These are phyloP conservation scores for Drosophila arawakana DNA, from an alignment of 1,140 invertebrate species.

Conservation along the genomic window DNA sequence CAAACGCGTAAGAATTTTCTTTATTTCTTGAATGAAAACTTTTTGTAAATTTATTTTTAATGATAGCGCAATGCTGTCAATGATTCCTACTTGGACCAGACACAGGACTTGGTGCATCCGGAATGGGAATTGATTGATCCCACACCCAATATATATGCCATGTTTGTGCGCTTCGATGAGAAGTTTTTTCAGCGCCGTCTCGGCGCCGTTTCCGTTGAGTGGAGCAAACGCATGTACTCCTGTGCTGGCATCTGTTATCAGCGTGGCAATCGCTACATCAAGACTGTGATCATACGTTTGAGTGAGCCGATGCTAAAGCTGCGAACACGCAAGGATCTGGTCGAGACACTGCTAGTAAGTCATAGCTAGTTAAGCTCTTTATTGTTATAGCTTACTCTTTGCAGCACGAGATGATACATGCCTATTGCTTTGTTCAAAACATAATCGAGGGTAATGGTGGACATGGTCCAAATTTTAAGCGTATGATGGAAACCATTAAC, in stretches of 20 bases:
- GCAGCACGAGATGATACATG: conserved; percentile 99
- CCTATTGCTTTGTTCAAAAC: conserved; percentile 95
- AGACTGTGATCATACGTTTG: conserved; percentile 92
- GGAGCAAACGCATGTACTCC: conserved; percentile 97
- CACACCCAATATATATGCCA: conserved; percentile 93
- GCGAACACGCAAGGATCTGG: conserved; percentile 95
- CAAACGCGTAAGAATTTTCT: not conserved
- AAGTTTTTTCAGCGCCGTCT: conserved; percentile 94
- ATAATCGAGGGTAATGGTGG: conserved; percentile 94
- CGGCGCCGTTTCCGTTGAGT: conserved; percentile 92
- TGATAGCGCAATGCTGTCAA: conserved; percentile 3
- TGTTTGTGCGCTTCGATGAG: conserved; percentile 95
- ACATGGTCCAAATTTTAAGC: conserved; percentile 97
- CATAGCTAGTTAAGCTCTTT: no score
- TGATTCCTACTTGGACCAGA: conserved; percentile 63
- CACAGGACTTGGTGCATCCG: conserved; percentile 80
- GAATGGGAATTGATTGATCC: conserved; percentile 94
- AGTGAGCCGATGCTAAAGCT: conserved; percentile 96
- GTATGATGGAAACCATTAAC: conserved; percentile 98
- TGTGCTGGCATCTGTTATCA: conserved; percentile 90
- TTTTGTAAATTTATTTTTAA: not conserved
- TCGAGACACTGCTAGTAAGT: conserved; percentile 95
- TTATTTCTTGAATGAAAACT: no score
- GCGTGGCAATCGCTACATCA: conserved; percentile 90
- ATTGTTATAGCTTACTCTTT: conserved; percentile 56